A percentile compares a stretch with the other conserved stretches of the same genome.
Conservation (phyloP, 2,888 invertebrate species). For the Fragum whitleyi region DNA sequence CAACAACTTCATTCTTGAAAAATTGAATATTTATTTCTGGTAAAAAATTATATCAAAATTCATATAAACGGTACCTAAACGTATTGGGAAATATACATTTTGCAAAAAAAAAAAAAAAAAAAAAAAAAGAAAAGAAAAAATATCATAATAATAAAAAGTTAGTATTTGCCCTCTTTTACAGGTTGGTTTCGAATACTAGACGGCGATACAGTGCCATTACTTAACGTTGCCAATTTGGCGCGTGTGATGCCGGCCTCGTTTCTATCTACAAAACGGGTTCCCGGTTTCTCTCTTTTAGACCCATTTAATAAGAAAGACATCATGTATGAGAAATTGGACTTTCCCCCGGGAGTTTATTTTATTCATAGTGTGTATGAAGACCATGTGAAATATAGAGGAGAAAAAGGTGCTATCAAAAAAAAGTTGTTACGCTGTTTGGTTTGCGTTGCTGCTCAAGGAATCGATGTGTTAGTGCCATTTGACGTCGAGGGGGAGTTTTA, state of each 20-base stretch:
- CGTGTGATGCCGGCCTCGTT: conserved; percentile 71
- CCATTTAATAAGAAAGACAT: conserved; percentile 63
- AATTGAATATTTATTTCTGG: too few relatives aligned
- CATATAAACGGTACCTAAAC: too few relatives aligned
- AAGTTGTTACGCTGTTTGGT: conserved; percentile 72
- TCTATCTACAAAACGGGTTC: conserved; percentile 59
- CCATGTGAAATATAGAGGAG: conserved; percentile 68
- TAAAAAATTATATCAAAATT: too few relatives aligned
- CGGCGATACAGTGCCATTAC: conserved; percentile 65
- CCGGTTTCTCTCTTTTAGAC: conserved; percentile 64
- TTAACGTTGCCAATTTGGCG: conserved; percentile 67
- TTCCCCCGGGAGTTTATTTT: conserved; percentile 66
- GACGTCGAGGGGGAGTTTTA: conserved; percentile 71
- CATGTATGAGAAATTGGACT: conserved; percentile 69
- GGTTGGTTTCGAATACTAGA: conserved; percentile 72
- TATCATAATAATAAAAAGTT: too few relatives aligned
- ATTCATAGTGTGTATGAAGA: conserved; percentile 71
- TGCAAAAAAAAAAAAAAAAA: too few relatives aligned
- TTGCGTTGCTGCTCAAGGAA: conserved; percentile 67
- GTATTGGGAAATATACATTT: too few relatives aligned
- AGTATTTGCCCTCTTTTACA: too few relatives aligned
- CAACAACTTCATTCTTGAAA: too few relatives aligned
- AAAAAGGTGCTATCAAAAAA: conserved; percentile 65
- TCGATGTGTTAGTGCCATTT: conserved; percentile 72
- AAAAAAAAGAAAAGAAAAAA: too few relatives aligned